Conservation (phyloP, 2,113 vertebrate species). For the Myotis brandtii region DNA sequence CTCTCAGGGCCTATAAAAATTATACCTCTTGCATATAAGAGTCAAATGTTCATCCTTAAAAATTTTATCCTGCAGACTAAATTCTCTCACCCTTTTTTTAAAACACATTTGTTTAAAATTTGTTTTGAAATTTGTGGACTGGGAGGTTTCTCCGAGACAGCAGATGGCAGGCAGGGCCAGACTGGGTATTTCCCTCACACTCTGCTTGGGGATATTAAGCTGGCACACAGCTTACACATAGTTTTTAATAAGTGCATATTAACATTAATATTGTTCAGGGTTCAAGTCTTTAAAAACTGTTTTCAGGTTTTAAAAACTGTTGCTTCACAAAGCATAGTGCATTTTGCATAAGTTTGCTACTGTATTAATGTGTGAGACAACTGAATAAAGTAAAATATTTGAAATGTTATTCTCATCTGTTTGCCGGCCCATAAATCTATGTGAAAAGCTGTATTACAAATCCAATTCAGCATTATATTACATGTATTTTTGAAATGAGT, state of each 20-base stretch:
- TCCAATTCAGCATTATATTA: conserved; percentile 52
- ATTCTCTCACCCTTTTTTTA: neutral
- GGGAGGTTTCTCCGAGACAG: neutral
- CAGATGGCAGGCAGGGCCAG: neutral
- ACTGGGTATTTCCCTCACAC: neutral
- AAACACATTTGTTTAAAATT: too few species aligned
- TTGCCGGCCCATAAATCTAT: conserved; percentile 66
- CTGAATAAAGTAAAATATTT: neutral
- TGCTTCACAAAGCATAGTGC: neutral
- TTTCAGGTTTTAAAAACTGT: neutral
- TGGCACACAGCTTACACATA: neutral
- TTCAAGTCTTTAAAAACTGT: neutral
- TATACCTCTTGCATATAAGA: neutral
- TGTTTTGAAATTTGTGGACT: neutral
- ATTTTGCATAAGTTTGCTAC: neutral
- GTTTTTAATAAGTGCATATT: neutral
- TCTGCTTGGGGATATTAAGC: neutral
- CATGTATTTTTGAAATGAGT: conserved; percentile 53
- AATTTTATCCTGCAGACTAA: neutral
- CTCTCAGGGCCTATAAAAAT: neutral
- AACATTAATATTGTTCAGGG: conserved; percentile 16
- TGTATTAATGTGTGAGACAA: conserved; percentile 30
- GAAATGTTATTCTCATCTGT: conserved; percentile 63
- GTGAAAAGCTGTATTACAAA: conserved; percentile 70
- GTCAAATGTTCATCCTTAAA: neutral